These are phyloP conservation scores for Limnephilus rhombicus DNA, from an alignment of 2,888 invertebrate species.

Conservation along the genomic window DNA sequence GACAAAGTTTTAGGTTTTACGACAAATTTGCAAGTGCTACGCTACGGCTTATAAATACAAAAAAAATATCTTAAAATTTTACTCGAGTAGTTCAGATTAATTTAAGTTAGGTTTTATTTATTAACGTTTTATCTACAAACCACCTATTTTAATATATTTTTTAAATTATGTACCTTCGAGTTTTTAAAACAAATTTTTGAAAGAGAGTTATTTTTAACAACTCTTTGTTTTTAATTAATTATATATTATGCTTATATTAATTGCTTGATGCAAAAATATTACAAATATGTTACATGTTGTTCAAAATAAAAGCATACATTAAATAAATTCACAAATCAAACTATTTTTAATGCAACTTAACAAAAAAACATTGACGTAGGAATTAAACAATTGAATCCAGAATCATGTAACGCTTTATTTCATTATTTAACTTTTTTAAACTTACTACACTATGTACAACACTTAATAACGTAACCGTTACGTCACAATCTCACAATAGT, in stretches of 20 bases:
- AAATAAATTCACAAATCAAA: not conserved
- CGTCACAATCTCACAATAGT: not conserved
- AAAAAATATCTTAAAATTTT: not conserved
- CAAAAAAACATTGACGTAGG: not conserved
- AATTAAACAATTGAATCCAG: not conserved
- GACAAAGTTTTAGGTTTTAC: not conserved
- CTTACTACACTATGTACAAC: not conserved
- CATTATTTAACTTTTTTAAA: not conserved
- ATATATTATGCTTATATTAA: constrained; percentile 11
- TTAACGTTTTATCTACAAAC: not conserved
- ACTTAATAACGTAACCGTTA: not conserved
- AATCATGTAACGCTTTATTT: constrained; percentile 1
- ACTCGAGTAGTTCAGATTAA: not conserved
- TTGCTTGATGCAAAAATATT: constrained; percentile 22
- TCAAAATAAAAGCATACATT: not conserved
- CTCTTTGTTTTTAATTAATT: not conserved
- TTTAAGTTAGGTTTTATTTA: not conserved
- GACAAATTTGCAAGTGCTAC: not conserved
- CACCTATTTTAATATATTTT: not conserved
- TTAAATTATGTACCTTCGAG: not conserved
- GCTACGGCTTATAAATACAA: not conserved
- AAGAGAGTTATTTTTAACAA: not conserved
- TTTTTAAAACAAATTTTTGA: not conserved
- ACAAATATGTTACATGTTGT: not conserved
- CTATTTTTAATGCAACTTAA: not conserved